Base-by-base conservation (phyloP, 2,113 vertebrate species). In the Tichodroma muraria region DNA sequence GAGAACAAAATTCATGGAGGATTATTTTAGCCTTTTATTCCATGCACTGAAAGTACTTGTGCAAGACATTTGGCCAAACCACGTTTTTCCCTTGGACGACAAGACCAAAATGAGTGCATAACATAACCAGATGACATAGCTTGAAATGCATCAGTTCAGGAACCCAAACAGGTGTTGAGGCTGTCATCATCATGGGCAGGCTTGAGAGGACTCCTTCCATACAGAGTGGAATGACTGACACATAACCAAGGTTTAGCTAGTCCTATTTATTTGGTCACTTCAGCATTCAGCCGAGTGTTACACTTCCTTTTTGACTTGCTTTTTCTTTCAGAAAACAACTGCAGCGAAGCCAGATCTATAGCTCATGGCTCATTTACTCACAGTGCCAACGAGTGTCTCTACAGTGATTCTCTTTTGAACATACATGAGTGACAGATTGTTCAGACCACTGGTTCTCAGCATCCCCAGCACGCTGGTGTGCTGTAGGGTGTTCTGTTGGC, bases 321-420 rank as follows among this genome's bases (percentile, higher is more conserved):
- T 87, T 83, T 78, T 53, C n/a, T 65, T 87, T 89, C 78, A 64
- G 80, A 72, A 65, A 54, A 88, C 37, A 86, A 11, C 63, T 61
- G 84, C 81, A 91, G 83, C 86, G 64, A 85, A 92, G 81, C 71
- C 75, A 80, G 84, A 69, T 85, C 80, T 12, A 27, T 38, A 84
- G 68, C 78, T 94, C 59, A 83, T 66, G 89, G 70, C 85, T 96
- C 80, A 88, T 90, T 97, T 95, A 33, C 73, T 93, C 85, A 50
- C 56, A 69, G 63, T 91, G 61, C 52, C 69, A 75, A 60, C 1
- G 0, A 87, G 38, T 72, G 72, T 68, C 85, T 94, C 80, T 72
- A 64, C 75, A 73, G 68, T 37, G 69, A 81, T 85, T 78, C 85
- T 94, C 60, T 90, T 92, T 47, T 93, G 85, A 93, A 80, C 11